Base-by-base conservation (phyloP, 2,797 vertebrate genomes). In the Lateolabrax maculatus region DNA sequence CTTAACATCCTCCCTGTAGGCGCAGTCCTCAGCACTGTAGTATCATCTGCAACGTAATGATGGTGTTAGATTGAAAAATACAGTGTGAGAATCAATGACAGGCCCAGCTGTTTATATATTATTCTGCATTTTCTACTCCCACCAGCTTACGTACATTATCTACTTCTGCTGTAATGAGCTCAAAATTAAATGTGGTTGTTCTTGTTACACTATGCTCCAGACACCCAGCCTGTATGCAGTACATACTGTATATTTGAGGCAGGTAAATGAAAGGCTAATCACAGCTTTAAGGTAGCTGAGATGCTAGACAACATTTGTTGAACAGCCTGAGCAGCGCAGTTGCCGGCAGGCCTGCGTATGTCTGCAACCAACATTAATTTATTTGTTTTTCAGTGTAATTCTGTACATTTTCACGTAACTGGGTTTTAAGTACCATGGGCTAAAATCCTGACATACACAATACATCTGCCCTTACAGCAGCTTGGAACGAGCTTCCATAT, bases 401-500 rank as follows among this genome's bases (percentile, higher is more conserved):
- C 36, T 41, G 62, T 71, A 55, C 9, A 63, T 84, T 44, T 78
- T n/a, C n/a, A 77, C 65, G 52, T 65, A 62, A 58, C 65, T 61
- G 55, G 29, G 46, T 41, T 57, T 70, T 62, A 84, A 65, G 16
- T 52, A 66, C 41, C 18, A 19, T 43, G 37, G 36, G 48, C 46
- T 83, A 25, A 71, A 80, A 70, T 72, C 72, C 51, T 68, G 36
- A 62, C 53, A 65, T 55, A 11, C 31, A 19, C 43, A 12, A 46
- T 69, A 53, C 60, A 75, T 83, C 49, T 70, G 25, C 62, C 44
- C 69, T 63, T 67, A 66, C 18, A 66, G 64, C 75, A 67, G 81
- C 78, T 80, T 69, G 51, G 13, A 77, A 53, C 21, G 71, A 53
- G 69, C 63, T 48, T 68, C 66, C 56, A 80, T 80, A 74, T 82